These are phyloP conservation scores for Cyanistes caeruleus DNA, from an alignment of 2,113 vertebrate species.

Conservation along the genomic window DNA sequence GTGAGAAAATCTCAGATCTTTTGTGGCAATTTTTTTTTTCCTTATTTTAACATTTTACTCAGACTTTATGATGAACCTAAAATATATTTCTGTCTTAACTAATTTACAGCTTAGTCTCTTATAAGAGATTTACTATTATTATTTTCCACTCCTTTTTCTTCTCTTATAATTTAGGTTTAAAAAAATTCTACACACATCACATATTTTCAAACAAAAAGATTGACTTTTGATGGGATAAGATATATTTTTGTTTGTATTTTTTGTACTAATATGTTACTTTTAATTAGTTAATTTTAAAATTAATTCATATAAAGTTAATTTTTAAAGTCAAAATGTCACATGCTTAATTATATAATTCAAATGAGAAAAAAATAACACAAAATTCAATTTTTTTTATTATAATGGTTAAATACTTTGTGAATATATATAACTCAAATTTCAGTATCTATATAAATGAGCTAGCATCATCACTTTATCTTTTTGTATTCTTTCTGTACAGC, in stretches of 20 bases:
- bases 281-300: too few relatives aligned
- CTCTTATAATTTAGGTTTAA: background rate
- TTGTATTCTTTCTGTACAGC: background rate
- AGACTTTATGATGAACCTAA: background rate
- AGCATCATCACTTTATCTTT: background rate
- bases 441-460: background rate
- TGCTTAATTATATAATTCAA: background rate
- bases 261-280: background rate
- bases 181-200: accelerated
- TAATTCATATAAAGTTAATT: background rate
- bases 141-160: background rate
- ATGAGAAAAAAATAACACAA: background rate
- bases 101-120: background rate
- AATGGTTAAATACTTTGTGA: too few relatives aligned
- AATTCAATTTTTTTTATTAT: background rate
- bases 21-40: background rate
- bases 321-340: background rate
- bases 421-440: background rate
- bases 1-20: background rate
- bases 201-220: background rate
- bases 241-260: background rate
- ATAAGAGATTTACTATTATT: background rate
- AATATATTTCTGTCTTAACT: background rate
- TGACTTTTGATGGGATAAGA: background rate
- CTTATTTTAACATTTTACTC: background rate